Base-by-base conservation (phyloP, 2,113 vertebrate genomes). In the Centrocercus urophasianus region DNA sequence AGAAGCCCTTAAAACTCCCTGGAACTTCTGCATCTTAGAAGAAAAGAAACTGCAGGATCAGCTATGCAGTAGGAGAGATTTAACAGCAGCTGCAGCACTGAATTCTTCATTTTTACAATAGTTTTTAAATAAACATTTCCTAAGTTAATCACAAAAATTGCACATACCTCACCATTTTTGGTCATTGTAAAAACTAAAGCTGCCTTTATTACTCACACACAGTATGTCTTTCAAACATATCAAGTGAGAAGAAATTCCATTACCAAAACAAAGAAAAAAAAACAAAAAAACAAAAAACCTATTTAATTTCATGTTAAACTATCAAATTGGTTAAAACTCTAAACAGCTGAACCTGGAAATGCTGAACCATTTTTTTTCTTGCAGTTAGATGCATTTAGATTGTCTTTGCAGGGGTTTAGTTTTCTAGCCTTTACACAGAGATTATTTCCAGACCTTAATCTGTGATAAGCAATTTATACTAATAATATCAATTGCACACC, bases 101-200 rank as follows among this genome's bases (percentile, higher is more conserved):
- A 57, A 2, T 73, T 59, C 59, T 74, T 25, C 30, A 18, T 28
- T 81, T 87, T 50, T 50, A 36, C 11, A 76, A 12, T 13, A 61
- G 48, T 24, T 50, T 50, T 50, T 45, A 69, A 74, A 78, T 18
- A n/a, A 8, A 60, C 0, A 21, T 9, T 28, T 78, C 3, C 16
- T 14, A 54, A 84, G 6, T 25, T 56, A 59, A 76, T 60, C 7
- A 3, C 30, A 83, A 72, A 76, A 71, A 16, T 2, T 67, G 11
- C 9, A 28, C 1, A 1, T 13, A 66, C 0, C 0, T 47, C 36
- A 52, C 25, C 66, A 30, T 7, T 60, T 90, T 38, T 65, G 64
- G 50, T 30, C 5, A 75, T 56, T 27, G 48, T 6, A 3, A n/a
- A 60, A 42, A 32, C 56, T 7, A 60, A n/a, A 75, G 64, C 21